phyloP scores from a whole-genome alignment of 2,113 vertebrate genomes.

The Entosphenus tridentatus region DNA sequence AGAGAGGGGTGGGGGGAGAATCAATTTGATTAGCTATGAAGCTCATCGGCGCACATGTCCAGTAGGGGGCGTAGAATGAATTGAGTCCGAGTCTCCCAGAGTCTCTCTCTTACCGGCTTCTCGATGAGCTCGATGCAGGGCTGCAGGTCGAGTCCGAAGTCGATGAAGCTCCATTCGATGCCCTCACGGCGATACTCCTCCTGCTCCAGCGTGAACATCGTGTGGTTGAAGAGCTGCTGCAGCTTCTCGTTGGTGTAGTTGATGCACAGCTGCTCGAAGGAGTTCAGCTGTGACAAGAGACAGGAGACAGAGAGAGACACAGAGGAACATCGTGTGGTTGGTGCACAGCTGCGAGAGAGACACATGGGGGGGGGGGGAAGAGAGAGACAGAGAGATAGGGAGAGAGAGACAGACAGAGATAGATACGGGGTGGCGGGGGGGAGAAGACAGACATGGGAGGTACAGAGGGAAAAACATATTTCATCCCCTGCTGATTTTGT shows the following conservation, averaged over 20 bases:
- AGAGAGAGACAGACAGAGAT: background rate
- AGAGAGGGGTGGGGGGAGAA: too few species aligned
- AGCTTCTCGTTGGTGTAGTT: slow-evolving; percentile 69
- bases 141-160: slow-evolving; percentile 56
- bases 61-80: too few species aligned
- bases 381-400: background rate
- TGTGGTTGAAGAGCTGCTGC: slow-evolving; percentile 76
- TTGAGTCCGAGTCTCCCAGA: too few species aligned
- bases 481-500: too few species aligned
- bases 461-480: too few species aligned
- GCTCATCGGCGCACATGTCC: too few species aligned
- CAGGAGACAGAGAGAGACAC: background rate
- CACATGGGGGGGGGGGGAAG: too few species aligned
- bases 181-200: slow-evolving; percentile 63
- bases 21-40: background rate
- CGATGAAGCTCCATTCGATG: slow-evolving; percentile 64
- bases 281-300: slow-evolving; percentile 33
- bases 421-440: background rate
- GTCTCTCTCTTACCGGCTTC: slow-evolving; percentile 27
- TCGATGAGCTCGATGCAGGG: slow-evolving; percentile 65
- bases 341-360: too few species aligned
- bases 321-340: too few species aligned
- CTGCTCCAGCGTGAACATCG: slow-evolving; percentile 66
- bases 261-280: slow-evolving; percentile 64
- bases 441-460: background rate